Percentiles rank a stretch among this genome's conserved stretches.
These are phyloP conservation scores for Epistrophe eligans DNA, from an alignment of 2,888 invertebrate species.

Conservation along the genomic window DNA sequence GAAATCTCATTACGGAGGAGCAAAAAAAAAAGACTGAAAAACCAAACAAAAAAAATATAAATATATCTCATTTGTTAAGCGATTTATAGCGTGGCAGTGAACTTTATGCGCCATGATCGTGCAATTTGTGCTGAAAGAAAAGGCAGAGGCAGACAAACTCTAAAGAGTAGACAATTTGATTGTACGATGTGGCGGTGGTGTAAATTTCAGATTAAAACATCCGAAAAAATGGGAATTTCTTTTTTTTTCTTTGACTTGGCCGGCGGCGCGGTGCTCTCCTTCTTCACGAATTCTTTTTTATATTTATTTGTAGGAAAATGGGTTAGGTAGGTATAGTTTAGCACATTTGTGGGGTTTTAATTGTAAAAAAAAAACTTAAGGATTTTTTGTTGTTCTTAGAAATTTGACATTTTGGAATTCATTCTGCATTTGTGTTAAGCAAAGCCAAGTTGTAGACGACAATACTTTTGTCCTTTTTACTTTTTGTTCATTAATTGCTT, in stretches of 20 bases:
- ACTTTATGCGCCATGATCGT: constrained; percentile 65
- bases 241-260: not conserved
- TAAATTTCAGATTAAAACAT: constrained; percentile 76
- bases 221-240: constrained; percentile 69
- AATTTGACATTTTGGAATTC: constrained; percentile 44
- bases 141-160: constrained; percentile 20
- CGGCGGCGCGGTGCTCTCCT: not conserved
- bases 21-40: constrained; percentile 16
- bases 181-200: constrained; percentile 68
- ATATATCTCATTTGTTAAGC: constrained; percentile 64
- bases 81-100: constrained; percentile 71
- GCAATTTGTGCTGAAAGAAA: constrained; percentile 49
- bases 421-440: constrained; percentile 41
- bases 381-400: constrained; percentile 11
- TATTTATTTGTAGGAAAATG: not conserved
- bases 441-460: constrained; percentile 29
- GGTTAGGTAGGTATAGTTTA: not conserved
- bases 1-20: constrained; percentile 75
- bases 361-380: constrained; percentile 13
- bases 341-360: not conserved
- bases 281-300: not conserved
- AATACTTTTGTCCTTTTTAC: constrained; percentile 57
- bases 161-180: constrained; percentile 68
- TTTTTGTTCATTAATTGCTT: constrained; percentile 63
- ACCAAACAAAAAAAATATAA: constrained; percentile 1